phyloP scores from a whole-genome alignment of 2,797 vertebrate genomes.

The Strix occidentalis region DNA sequence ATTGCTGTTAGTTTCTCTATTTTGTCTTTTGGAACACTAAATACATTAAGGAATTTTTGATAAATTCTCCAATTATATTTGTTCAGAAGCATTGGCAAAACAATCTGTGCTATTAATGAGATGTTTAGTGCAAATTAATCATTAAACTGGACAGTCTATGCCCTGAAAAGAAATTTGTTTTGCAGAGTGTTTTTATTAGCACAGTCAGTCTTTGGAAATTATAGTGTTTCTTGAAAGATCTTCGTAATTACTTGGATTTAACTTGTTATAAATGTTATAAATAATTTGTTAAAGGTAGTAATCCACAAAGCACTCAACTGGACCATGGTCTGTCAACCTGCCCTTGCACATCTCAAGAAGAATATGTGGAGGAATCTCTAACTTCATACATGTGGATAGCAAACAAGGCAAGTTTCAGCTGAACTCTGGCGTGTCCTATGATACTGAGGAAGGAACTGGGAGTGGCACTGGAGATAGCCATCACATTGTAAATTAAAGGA shows the following conservation, averaged over 20 bases:
- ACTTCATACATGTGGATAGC: neutral
- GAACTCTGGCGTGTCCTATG: neutral
- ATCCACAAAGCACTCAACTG: neutral
- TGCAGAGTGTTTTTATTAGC: conserved; percentile 9
- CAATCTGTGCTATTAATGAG: conserved; percentile 63
- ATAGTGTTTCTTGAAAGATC: neutral
- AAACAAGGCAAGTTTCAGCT: neutral
- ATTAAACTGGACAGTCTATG: neutral
- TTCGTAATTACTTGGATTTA: neutral
- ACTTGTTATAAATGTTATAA: neutral
- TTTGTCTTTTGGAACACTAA: conserved; percentile 51
- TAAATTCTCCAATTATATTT: conserved; percentile 62
- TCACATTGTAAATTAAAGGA: neutral
- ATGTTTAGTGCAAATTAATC: conserved; percentile 57
- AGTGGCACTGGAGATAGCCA: neutral
- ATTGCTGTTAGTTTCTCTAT: neutral
- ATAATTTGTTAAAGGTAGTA: neutral
- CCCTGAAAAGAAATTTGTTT: conserved; percentile 11
- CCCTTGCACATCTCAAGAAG: neutral
- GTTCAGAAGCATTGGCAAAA: conserved; percentile 55
- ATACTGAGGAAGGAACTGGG: neutral
- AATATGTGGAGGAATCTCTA: neutral
- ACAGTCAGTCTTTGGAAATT: neutral
- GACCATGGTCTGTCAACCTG: neutral
- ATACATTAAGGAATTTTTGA: conserved; percentile 69